Evolutionary conservation across 1,140 invertebrate species (phyloP).

Genomic region (Drosophila yakuba): DNA sequence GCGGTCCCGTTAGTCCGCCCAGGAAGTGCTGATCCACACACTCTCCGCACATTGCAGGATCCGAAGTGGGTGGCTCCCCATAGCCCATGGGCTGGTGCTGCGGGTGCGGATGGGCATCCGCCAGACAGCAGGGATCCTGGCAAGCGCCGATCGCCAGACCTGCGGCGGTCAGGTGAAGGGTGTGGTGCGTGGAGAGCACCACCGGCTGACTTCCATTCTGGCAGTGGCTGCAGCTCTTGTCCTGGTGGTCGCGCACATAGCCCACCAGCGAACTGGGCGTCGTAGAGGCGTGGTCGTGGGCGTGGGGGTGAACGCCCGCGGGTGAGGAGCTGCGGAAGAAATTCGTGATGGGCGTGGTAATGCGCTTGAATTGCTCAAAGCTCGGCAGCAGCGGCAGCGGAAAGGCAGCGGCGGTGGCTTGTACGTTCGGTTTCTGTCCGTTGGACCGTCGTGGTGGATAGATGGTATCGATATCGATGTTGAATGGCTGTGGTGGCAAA

Average conservation of each 20-base stretch:
- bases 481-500: slow-evolving; percentile 48
- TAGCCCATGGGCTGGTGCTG: slow-evolving; percentile 79
- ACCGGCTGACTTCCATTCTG: slow-evolving; percentile 82
- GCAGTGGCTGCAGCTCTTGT: slow-evolving; percentile 82
- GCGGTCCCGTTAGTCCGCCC: slow-evolving; percentile 70
- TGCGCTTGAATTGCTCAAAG: slow-evolving; percentile 79
- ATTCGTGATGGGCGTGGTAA: slow-evolving; percentile 80
- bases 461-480: slow-evolving; percentile 32
- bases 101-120: slow-evolving; percentile 79
- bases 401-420: slow-evolving; percentile 50
- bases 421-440: slow-evolving; percentile 66
- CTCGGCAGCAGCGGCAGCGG: slow-evolving; percentile 63
- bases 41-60: slow-evolving; percentile 80
- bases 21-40: slow-evolving; percentile 82
- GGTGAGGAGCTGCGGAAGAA: slow-evolving; percentile 79
- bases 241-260: slow-evolving; percentile 80
- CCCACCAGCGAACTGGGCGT: slow-evolving; percentile 75
- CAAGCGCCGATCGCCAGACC: slow-evolving; percentile 75
- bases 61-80: slow-evolving; percentile 68
- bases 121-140: slow-evolving; percentile 73
- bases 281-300: slow-evolving; percentile 54
- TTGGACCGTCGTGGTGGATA: slow-evolving; percentile 53
- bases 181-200: slow-evolving; percentile 77
- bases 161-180: slow-evolving; percentile 59
- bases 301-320: slow-evolving; percentile 30